Base-by-base conservation (phyloP, 2,888 invertebrate species). In the Drosophila anomalata region DNA sequence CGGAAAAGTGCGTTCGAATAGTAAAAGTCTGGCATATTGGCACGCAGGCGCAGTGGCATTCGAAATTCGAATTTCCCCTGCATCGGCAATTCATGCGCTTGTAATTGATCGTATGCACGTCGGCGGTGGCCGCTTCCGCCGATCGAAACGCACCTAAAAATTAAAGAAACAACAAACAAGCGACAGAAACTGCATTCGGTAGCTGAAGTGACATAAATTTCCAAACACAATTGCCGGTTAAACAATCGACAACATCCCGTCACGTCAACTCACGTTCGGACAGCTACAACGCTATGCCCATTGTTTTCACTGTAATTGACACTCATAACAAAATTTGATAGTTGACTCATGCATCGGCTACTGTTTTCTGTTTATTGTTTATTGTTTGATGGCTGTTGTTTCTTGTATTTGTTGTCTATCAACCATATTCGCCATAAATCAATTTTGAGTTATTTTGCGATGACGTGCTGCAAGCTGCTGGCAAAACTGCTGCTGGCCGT, bases 191-290 rank as follows among this genome's bases (percentile, higher is more conserved):
- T 44, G 31, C 22, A 57, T 24, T 33, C 26, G 53, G 41, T 44
- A 20, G 26, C 29, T 22, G 22, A 52, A 52, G 62, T 74, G 76
- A 81, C 78, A 89, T 85, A 82, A 89, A 90, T 89, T 85, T 88
- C 74, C 82, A 89, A 86, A 79, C 83, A 79, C 77, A 88, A 88
- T 84, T 81, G 88, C 72, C 88, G 87, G 87, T 85, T 83, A 79
- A 86, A 81, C 82, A 84, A 82, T 87, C 82, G 80, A 85, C 89
- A 80, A 90, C 89, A 90, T 90, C 90, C 90, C 90, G 90, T 90
- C 90, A 90, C 90, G 90, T 90, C 88, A 78, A 76, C 77, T 39
- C 53, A 59, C 71, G 51, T 52, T 73, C 50, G 47, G 60, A 61
- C 79, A 78, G 72, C 71, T 75, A 77, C 73, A 54, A 68, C 54